These are phyloP conservation scores for Artibeus lituratus DNA, from an alignment of 2,797 vertebrate genomes.

Conservation along the genomic window DNA sequence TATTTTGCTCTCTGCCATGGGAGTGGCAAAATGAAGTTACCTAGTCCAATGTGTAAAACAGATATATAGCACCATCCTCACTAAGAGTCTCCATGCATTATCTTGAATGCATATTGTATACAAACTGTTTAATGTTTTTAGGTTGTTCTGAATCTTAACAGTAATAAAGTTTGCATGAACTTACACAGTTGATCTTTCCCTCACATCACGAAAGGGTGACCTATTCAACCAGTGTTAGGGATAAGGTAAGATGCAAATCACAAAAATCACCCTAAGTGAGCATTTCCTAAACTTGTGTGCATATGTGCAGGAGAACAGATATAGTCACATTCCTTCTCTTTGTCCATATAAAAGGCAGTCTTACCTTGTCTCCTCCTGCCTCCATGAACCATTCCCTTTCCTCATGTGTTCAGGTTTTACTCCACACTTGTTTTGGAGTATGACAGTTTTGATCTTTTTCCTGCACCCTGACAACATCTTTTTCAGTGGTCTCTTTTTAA, in stretches of 20 bases:
- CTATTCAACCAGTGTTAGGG: background rate
- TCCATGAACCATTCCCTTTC: background rate
- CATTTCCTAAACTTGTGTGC: background rate
- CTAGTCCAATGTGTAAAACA: background rate
- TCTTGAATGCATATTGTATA: background rate
- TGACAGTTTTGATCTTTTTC: conserved; percentile 15
- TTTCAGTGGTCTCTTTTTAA: conserved; percentile 56
- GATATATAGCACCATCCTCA: background rate
- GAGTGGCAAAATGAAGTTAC: background rate
- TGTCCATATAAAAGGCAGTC: background rate
- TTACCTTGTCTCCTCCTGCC: background rate
- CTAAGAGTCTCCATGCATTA: background rate
- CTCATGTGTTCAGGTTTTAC: background rate
- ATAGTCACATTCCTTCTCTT: background rate
- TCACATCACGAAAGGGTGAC: background rate
- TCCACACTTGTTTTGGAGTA: background rate
- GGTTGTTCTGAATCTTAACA: background rate
- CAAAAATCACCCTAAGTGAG: background rate
- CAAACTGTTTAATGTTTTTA: background rate
- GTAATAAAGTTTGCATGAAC: background rate
- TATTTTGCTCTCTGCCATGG: background rate
- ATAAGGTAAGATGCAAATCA: background rate
- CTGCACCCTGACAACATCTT: conserved; percentile 15
- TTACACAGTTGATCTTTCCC: background rate
- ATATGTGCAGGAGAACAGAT: background rate